Evolutionary conservation across 2,113 vertebrate species (phyloP).

Genomic region (Gopherus flavomarginatus): DNA sequence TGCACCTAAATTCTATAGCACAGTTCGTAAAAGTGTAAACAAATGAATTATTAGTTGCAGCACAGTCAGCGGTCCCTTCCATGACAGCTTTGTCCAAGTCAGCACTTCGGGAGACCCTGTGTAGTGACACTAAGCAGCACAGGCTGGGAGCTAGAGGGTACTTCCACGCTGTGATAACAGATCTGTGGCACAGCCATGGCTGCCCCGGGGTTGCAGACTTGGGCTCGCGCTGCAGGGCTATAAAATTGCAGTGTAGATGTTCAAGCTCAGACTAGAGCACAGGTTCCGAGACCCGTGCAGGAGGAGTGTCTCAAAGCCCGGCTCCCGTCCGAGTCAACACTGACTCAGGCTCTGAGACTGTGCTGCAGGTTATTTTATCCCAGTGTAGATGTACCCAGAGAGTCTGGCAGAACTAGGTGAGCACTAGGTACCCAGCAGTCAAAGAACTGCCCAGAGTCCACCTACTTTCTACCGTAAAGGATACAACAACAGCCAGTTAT

Average conservation of each 20-base stretch:
- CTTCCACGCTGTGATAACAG: neutral
- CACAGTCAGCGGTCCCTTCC: neutral
- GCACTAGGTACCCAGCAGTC: neutral
- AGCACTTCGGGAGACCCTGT: neutral
- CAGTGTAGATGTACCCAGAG: neutral
- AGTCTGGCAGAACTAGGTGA: neutral
- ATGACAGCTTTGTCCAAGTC: neutral
- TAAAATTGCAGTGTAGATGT: neutral
- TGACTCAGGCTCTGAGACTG: neutral
- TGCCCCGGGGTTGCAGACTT: neutral
- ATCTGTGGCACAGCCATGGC: neutral
- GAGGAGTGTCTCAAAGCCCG: neutral
- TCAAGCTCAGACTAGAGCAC: neutral
- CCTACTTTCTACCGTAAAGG: neutral
- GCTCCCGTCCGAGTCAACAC: neutral
- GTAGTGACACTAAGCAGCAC: rapidly evolving
- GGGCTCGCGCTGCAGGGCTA: neutral
- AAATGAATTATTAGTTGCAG: neutral
- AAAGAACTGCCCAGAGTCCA: neutral
- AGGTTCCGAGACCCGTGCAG: neutral
- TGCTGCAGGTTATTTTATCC: neutral
- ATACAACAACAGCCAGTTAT: neutral
- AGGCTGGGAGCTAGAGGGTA: neutral
- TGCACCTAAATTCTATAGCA: neutral
- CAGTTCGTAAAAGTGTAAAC: rapidly evolving